Conservation (phyloP, 2,888 invertebrate species). For the Caenorhabditis sp. region DNA sequence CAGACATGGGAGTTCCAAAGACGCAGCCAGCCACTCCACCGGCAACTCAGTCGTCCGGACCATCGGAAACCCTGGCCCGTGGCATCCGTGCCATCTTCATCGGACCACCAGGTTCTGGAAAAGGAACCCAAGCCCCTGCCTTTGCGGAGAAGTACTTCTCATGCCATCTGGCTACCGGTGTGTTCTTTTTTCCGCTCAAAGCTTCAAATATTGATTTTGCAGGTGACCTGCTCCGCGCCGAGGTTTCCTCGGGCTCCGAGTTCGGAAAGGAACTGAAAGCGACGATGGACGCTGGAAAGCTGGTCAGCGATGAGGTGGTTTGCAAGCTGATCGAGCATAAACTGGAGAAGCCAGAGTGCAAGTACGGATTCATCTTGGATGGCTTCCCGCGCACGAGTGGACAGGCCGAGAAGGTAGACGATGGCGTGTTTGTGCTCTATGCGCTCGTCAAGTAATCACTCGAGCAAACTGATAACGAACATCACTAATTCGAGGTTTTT, state of each 20-base stretch:
- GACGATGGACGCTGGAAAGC: constrained; percentile 92
- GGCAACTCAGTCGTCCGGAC: constrained; percentile 44
- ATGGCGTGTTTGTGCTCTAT: too few species aligned
- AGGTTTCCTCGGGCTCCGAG: constrained; percentile 90
- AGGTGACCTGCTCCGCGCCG: constrained; percentile 95
- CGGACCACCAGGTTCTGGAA: constrained; percentile 97
- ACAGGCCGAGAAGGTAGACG: constrained; percentile 96
- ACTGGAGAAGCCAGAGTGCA: constrained; percentile 86
- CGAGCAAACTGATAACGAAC: too few species aligned
- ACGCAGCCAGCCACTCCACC: constrained; percentile 10
- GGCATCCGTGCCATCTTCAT: constrained; percentile 84
- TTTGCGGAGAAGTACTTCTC: constrained; percentile 91
- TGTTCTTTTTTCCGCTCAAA: too few species aligned
- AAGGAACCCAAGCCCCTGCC: constrained; percentile 95
- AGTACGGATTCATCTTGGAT: constrained; percentile 93
- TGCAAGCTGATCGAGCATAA: constrained; percentile 90
- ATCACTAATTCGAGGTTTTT: too few species aligned
- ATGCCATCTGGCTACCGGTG: constrained; percentile 95
- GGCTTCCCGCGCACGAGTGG: constrained; percentile 95
- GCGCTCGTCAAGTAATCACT: too few species aligned
- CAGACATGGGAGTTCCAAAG: constrained; percentile 45
- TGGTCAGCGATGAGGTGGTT: constrained; percentile 91
- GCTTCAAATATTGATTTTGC: too few species aligned
- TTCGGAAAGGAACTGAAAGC: constrained; percentile 88
- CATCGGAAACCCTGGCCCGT: constrained; percentile 61